Percentiles rank a stretch among this genome's conserved stretches.
phyloP scores from a whole-genome alignment of 2,113 vertebrate genomes.

The Etia nguti region DNA sequence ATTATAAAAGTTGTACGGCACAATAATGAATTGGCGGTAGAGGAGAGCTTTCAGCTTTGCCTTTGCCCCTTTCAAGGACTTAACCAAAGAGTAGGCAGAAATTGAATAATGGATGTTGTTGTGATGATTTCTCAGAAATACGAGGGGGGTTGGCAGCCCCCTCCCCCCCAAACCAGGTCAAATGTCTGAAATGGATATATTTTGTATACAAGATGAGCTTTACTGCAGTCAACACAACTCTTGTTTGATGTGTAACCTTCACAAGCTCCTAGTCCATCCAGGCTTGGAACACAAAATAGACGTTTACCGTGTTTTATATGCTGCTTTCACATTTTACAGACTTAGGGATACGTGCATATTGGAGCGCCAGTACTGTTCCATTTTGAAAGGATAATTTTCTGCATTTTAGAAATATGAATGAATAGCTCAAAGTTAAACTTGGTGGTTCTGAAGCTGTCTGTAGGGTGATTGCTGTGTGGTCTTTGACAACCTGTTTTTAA shows the following conservation, averaged over 20 bases:
- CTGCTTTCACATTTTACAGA: background rate
- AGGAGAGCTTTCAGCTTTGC: slow-evolving; percentile 6
- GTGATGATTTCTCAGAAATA: slow-evolving; percentile 47
- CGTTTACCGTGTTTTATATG: background rate
- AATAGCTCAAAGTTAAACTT: background rate
- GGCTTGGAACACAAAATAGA: slow-evolving; percentile 4
- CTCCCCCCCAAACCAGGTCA: slow-evolving; percentile 46
- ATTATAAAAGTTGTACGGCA: background rate
- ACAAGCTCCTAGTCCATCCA: background rate
- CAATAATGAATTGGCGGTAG: background rate
- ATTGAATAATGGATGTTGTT: slow-evolving; percentile 70
- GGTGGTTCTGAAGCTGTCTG: background rate
- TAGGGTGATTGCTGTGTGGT: background rate
- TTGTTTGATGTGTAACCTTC: slow-evolving; percentile 42
- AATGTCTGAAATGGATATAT: slow-evolving; percentile 37
- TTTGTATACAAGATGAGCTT: slow-evolving; percentile 21
- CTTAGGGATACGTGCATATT: background rate
- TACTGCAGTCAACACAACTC: slow-evolving; percentile 12
- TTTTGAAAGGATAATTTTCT: background rate
- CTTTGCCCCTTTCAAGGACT: slow-evolving; percentile 31
- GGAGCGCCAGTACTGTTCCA: background rate
- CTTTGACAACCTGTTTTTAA: background rate
- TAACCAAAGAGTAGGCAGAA: slow-evolving; percentile 50
- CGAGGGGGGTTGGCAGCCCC: background rate
- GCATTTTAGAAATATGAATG: background rate